Evolutionary conservation across 1,140 invertebrate genomes (phyloP).

Genomic region (Thaumetopoea pityocampa): DNA sequence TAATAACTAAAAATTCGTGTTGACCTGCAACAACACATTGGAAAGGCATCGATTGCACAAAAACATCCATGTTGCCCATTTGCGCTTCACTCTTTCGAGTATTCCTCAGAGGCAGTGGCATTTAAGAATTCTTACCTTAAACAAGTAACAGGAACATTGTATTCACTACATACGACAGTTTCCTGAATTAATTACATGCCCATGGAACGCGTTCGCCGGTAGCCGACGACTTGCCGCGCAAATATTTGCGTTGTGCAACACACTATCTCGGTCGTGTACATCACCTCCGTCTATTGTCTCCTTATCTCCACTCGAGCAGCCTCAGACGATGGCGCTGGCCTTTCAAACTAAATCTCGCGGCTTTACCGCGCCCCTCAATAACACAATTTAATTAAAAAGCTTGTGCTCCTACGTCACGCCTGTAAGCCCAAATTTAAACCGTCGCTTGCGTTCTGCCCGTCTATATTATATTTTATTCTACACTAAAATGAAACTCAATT

Average conservation of each 20-base stretch:
- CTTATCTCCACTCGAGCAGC: slow-evolving; percentile 47
- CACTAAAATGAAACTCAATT: too few relatives aligned
- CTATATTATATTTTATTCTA: slow-evolving; percentile 1
- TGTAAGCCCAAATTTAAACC: slow-evolving; percentile 2
- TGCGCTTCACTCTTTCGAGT: too few relatives aligned
- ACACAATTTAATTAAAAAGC: slow-evolving; percentile 43
- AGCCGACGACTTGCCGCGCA: slow-evolving; percentile 15
- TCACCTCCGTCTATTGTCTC: slow-evolving; percentile 34
- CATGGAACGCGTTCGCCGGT: background rate
- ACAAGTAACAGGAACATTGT: too few relatives aligned
- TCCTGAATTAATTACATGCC: slow-evolving; percentile 5
- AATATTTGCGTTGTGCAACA: slow-evolving; percentile 52
- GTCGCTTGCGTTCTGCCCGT: background rate
- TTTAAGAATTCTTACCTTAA: too few relatives aligned
- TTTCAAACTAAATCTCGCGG: slow-evolving; percentile 35
- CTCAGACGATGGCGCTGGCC: slow-evolving; percentile 29
- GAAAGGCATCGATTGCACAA: too few relatives aligned
- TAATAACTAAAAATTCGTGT: too few relatives aligned
- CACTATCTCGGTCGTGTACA: slow-evolving; percentile 46
- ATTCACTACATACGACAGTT: too few relatives aligned
- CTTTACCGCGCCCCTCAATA: slow-evolving; percentile 31
- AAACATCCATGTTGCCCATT: too few relatives aligned
- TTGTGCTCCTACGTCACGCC: slow-evolving; percentile 10
- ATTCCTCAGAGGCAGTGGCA: too few relatives aligned
- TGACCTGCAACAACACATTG: too few relatives aligned